A percentile compares a stretch with the other conserved stretches of the same genome.
Conservation (phyloP, 2,888 invertebrate species). For the Brenthis hecate region DNA sequence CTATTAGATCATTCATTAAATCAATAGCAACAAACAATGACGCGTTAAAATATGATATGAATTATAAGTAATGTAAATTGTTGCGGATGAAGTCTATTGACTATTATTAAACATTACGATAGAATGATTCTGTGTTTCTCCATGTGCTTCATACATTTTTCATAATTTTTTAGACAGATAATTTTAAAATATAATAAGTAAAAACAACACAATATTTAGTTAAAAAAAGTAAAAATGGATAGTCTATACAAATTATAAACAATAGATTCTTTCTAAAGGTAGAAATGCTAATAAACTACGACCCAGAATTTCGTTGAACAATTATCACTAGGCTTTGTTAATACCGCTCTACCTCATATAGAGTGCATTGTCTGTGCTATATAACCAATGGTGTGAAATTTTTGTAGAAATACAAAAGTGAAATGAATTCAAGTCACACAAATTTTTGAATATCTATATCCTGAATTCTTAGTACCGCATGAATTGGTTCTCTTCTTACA, state of each 20-base stretch:
- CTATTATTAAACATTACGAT: background rate
- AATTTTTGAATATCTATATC: too few species aligned
- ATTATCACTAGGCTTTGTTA: conserved; percentile 64
- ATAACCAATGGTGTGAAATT: conserved; percentile 34
- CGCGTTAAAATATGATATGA: conserved; percentile 7
- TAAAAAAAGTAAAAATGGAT: conserved; percentile 1
- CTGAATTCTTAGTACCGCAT: too few species aligned
- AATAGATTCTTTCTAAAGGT: conserved; percentile 27
- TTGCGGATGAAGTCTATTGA: background rate
- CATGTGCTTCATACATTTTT: background rate
- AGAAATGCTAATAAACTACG: conserved; percentile 45
- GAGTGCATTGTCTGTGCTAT: conserved; percentile 51
- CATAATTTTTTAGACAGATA: background rate
- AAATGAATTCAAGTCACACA: background rate
- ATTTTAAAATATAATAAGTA: background rate
- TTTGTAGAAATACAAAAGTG: conserved; percentile 29
- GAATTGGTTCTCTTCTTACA: too few species aligned
- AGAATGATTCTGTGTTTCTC: background rate
- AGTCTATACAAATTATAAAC: conserved; percentile 6
- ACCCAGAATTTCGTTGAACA: conserved; percentile 62
- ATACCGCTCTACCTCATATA: conserved; percentile 45
- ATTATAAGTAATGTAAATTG: conserved; percentile 6
- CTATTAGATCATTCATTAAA: background rate
- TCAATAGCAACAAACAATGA: conserved; percentile 1
- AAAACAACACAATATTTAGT: too few species aligned